Evolutionary conservation across 2,797 vertebrate genomes (phyloP).

Genomic region (Macrochelys suwanniensis): DNA sequence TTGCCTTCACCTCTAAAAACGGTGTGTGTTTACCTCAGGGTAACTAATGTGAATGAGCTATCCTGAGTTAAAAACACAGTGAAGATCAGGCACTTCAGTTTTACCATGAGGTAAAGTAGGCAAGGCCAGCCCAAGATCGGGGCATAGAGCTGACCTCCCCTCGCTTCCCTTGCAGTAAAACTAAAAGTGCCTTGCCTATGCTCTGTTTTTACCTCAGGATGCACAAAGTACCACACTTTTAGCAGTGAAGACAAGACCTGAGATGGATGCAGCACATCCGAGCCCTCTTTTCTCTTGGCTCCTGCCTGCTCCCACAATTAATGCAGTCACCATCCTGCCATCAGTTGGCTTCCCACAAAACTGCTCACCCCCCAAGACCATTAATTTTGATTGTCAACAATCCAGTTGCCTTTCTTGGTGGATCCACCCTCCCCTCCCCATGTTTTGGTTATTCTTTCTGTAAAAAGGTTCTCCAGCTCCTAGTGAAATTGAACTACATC

Average conservation of each 20-base stretch:
- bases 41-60: neutral
- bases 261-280: neutral
- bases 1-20: neutral
- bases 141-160: neutral
- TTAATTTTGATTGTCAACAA: constrained; percentile 32
- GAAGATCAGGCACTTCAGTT: neutral
- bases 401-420: neutral
- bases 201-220: neutral
- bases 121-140: neutral
- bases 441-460: neutral
- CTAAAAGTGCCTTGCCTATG: neutral
- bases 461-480: neutral
- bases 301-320: neutral
- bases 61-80: neutral
- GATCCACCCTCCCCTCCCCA: neutral
- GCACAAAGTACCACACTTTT: neutral
- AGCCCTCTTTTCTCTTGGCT: neutral
- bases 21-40: neutral
- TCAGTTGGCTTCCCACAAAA: constrained; percentile 36
- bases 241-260: neutral
- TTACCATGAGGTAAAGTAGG: neutral
- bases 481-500: neutral
- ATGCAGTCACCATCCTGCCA: neutral
- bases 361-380: constrained; percentile 11
- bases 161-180: neutral